A percentile compares a stretch with the other conserved stretches of the same genome.
phyloP scores from a whole-genome alignment of 2,888 invertebrate genomes.

The Chrysomela aeneicollis region DNA sequence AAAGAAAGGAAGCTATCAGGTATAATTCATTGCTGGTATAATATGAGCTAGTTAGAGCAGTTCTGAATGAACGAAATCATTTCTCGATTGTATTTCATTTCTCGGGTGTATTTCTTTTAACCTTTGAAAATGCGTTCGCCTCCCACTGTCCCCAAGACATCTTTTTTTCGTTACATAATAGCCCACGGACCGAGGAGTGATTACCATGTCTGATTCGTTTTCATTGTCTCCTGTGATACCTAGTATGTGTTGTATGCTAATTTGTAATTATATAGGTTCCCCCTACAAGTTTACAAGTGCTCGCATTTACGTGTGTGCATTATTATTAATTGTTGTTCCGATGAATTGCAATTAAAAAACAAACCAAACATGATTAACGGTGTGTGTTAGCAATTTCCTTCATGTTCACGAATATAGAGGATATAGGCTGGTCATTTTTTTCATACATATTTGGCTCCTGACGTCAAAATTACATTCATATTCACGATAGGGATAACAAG shows the following conservation, averaged over 20 bases:
- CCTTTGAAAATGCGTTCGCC: slow-evolving; percentile 5
- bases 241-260: slow-evolving; percentile 14
- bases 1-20: too few species aligned
- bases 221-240: slow-evolving; percentile 7
- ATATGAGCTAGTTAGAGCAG: too few species aligned
- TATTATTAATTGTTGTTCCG: background rate
- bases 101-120: too few species aligned
- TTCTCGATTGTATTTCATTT: too few species aligned
- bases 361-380: background rate
- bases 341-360: slow-evolving; percentile 15
- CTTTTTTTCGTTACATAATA: slow-evolving; percentile 17
- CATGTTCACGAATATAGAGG: too few species aligned
- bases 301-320: slow-evolving; percentile 11
- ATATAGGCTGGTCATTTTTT: too few species aligned
- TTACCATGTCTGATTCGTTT: slow-evolving; percentile 10
- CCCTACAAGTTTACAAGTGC: slow-evolving; percentile 20
- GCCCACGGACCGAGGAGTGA: slow-evolving; percentile 8
- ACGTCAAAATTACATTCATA: too few species aligned
- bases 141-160: slow-evolving; percentile 13
- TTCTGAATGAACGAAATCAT: too few species aligned
- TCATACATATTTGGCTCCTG: too few species aligned
- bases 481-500: too few species aligned
- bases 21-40: too few species aligned
- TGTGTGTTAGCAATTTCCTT: background rate
- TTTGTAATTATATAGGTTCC: slow-evolving; percentile 20